Percentiles rank a stretch among this genome's conserved stretches.
Conservation (phyloP, 1,140 invertebrate genomes). For the Lerema accius region DNA sequence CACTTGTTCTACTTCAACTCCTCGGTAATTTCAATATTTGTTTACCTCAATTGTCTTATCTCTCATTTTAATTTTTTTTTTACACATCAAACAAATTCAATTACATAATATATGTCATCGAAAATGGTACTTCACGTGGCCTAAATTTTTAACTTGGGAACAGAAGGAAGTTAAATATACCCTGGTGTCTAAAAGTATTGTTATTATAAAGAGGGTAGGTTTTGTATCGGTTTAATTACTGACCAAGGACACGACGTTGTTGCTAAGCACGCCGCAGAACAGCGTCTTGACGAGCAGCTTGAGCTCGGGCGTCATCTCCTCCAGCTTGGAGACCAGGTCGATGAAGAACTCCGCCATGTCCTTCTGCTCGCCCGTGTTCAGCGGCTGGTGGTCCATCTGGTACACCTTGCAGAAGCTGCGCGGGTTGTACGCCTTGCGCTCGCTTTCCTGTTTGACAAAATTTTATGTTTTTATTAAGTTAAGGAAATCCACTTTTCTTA, state of each 20-base stretch:
- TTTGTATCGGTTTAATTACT: slow-evolving; percentile 47
- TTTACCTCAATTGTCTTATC: too few relatives aligned
- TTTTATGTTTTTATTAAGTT: background rate
- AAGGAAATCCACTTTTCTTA: too few relatives aligned
- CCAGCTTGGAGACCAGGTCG: slow-evolving; percentile 96
- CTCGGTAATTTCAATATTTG: too few relatives aligned
- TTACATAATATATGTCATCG: too few relatives aligned
- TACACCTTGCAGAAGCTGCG: slow-evolving; percentile 97
- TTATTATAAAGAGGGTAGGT: too few relatives aligned
- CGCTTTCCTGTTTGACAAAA: slow-evolving; percentile 88
- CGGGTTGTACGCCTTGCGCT: slow-evolving; percentile 97
- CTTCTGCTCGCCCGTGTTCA: slow-evolving; percentile 98
- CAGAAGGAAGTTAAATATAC: too few relatives aligned
- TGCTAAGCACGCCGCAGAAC: slow-evolving; percentile 96
- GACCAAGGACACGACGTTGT: slow-evolving; percentile 95
- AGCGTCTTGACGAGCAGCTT: slow-evolving; percentile 95
- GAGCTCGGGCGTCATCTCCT: slow-evolving; percentile 96
- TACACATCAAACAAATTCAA: too few relatives aligned
- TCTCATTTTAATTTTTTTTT: too few relatives aligned
- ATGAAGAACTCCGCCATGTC: slow-evolving; percentile 99
- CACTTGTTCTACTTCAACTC: too few relatives aligned
- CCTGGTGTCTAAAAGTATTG: too few relatives aligned
- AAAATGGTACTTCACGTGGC: too few relatives aligned
- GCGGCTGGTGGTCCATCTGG: slow-evolving; percentile 97
- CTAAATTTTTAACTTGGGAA: too few relatives aligned